Percentiles rank a stretch among this genome's conserved stretches.
phyloP scores from a whole-genome alignment of 2,113 vertebrate genomes.

The Pyrgilauda ruficollis region DNA sequence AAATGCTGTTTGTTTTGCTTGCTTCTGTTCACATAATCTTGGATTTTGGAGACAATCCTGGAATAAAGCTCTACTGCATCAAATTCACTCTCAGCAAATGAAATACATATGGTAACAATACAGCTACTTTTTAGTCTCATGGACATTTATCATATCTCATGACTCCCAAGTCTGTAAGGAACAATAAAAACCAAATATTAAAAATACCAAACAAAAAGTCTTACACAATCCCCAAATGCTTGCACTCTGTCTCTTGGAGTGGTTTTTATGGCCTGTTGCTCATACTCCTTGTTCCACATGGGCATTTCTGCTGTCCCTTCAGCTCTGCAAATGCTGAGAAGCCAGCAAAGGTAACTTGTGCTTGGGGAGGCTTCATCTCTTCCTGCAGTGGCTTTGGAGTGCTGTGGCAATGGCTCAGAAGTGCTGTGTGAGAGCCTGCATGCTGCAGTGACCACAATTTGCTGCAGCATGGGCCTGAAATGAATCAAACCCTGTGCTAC shows the following conservation, averaged over 20 bases:
- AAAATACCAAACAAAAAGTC: background rate
- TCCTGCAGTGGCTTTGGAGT: background rate
- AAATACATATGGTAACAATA: background rate
- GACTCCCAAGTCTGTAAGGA: background rate
- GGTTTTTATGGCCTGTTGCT: background rate
- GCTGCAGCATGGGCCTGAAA: background rate
- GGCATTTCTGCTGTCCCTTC: background rate
- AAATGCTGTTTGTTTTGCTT: background rate
- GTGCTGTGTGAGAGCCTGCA: background rate
- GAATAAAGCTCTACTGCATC: background rate
- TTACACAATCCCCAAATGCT: background rate
- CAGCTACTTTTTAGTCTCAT: background rate
- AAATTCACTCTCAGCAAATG: background rate
- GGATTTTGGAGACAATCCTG: background rate
- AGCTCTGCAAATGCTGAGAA: background rate
- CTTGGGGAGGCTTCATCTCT: rapidly evolving
- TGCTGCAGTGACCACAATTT: background rate
- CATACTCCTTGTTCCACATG: background rate
- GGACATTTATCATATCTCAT: background rate
- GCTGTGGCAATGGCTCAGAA: background rate
- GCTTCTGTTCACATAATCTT: background rate
- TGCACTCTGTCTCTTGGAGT: background rate
- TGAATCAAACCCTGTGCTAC: background rate
- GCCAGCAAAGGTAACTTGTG: background rate
- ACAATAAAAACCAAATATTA: background rate